Base-by-base conservation (phyloP, 2,888 invertebrate species). In the Heliconius erato region DNA sequence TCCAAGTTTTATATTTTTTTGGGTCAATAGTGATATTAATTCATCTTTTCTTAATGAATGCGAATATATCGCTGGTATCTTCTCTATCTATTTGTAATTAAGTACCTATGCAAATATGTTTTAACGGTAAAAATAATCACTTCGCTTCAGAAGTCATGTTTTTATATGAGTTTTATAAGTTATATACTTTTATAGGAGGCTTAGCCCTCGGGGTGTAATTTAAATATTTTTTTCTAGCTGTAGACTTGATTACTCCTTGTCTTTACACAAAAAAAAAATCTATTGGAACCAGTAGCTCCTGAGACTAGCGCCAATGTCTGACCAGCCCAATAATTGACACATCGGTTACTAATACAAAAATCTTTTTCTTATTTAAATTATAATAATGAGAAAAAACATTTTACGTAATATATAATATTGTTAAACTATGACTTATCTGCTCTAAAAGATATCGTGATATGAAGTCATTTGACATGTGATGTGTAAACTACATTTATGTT, bases 401-500 rank as follows among this genome's bases (percentile, higher is more conserved):
- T 26, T 14, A 67, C 14, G 26, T 26, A 14, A 67, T 26, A 67
- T 26, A 67, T 67, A 28, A 67, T 67, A 67, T 26, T 67, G 67
- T 67, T 26, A 67, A 26, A 26, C 14, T 67, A 26, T 6, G 14
- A 26, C 7, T 67, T 67, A 26, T 44, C 6, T 16, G 44, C 71
- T 26, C 44, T 44, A 16, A 72, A 72, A 12, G 71, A 40, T 40
- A 44, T 72, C 40, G 23, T 16, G 63, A 79, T 67, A 79, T 82
- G 68, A 83, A 68, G 79, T 80, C 74, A 28, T 69, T 54, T 65
- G 77, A 80, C 79, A 82, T 65, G 83, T 76, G 79, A 79, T 68
- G 54, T 80, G 28, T 82, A 23, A 69, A 72, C 67, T 40, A 59
- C 77, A 77, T 83, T 79, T 80, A 63, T 44, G 77, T 69, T 78